Evolutionary conservation across 2,113 vertebrate genomes (phyloP).

Genomic region (Emydocephalus ijimae): DNA sequence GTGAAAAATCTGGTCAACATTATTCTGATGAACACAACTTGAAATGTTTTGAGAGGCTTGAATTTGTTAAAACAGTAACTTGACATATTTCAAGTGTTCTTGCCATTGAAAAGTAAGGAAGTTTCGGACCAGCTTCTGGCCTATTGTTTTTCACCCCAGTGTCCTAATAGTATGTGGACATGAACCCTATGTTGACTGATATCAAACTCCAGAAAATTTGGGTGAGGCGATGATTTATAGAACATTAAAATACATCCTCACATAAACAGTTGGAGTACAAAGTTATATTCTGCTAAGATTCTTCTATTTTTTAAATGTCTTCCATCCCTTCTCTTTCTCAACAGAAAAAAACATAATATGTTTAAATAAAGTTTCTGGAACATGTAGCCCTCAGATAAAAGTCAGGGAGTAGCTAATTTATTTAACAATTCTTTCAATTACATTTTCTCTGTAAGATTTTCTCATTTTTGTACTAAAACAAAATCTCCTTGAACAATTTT

Average conservation of each 20-base stretch:
- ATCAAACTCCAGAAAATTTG: not conserved
- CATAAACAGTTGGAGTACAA: not conserved
- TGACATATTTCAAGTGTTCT: not conserved
- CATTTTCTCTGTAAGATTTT: not conserved
- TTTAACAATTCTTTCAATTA: not conserved
- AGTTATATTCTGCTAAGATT: not conserved
- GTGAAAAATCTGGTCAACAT: conserved; percentile 54
- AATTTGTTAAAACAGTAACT: not conserved
- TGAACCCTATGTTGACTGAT: not conserved
- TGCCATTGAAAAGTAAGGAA: not conserved
- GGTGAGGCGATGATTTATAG: not conserved
- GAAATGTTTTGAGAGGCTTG: not conserved
- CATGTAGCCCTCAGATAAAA: not conserved
- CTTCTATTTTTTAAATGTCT: not conserved
- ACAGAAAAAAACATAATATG: not conserved
- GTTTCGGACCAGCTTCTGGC: not conserved
- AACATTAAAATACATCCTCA: not conserved
- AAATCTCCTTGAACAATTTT: not conserved
- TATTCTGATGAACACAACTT: not conserved
- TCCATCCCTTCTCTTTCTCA: not conserved
- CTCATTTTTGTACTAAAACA: not conserved
- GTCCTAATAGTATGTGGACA: not conserved
- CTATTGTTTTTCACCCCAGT: not conserved
- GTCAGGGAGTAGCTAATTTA: not conserved
- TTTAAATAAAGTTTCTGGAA: not conserved